These are phyloP conservation scores for Champsocephalus gunnari DNA, from an alignment of 2,797 vertebrate genomes.

Conservation along the genomic window DNA sequence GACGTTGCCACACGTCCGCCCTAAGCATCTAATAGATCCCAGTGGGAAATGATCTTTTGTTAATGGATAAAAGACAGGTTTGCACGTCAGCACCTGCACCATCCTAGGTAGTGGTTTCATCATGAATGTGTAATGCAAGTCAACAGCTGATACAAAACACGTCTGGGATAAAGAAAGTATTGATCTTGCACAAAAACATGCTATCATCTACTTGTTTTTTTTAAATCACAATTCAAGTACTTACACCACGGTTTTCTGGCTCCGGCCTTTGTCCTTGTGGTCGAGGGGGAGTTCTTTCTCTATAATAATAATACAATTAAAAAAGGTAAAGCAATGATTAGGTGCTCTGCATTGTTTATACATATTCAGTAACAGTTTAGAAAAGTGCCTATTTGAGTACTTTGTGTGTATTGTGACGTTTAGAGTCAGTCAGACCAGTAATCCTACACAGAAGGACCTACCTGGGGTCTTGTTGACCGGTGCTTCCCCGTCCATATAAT, in stretches of 20 bases:
- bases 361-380: not conserved
- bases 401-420: not conserved
- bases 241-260: constrained; percentile 97
- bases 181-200: not conserved
- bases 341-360: not conserved
- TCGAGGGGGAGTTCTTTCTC: constrained; percentile 97
- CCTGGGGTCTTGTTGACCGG: constrained; percentile 97
- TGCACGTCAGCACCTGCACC: constrained; percentile 34
- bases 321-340: not conserved
- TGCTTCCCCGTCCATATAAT: constrained; percentile 96
- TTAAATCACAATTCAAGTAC: constrained; percentile 54
- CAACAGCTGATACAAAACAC: not conserved
- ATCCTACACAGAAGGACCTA: constrained; percentile 55
- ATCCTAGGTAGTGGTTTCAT: constrained; percentile 77
- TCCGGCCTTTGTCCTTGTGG: constrained; percentile 99
- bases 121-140: constrained; percentile 59
- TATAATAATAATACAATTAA: constrained; percentile 62
- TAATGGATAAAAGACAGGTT: constrained; percentile 70
- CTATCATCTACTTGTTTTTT: not conserved
- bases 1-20: constrained; percentile 20
- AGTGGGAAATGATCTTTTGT: constrained; percentile 55
- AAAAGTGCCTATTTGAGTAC: not conserved
- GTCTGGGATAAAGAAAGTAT: not conserved
- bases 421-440: not conserved
- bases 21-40: constrained; percentile 76